Conservation (phyloP, 2,888 invertebrate genomes). For the Trichopoda pennipes region DNA sequence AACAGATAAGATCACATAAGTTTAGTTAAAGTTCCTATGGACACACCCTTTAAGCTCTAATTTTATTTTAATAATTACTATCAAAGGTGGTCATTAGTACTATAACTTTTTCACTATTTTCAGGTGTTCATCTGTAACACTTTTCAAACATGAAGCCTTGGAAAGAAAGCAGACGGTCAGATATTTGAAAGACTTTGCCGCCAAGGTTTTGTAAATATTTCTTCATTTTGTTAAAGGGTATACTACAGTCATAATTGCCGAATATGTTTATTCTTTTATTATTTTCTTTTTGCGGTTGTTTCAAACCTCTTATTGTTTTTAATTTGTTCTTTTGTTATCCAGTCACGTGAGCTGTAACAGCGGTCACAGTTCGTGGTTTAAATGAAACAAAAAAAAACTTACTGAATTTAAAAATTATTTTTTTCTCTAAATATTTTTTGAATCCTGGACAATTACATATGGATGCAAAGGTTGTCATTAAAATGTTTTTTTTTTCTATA, state of each 20-base stretch:
- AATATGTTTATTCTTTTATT: not conserved
- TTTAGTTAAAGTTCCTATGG: too few species aligned
- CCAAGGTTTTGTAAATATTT: too few species aligned
- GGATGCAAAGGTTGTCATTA: not conserved
- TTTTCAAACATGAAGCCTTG: too few species aligned
- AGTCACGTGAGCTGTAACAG: slow-evolving; percentile 65
- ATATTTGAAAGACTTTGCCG: too few species aligned
- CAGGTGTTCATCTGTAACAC: too few species aligned
- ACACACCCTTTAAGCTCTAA: too few species aligned
- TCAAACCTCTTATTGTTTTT: slow-evolving; percentile 3
- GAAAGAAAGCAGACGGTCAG: too few species aligned
- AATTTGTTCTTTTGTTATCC: slow-evolving; percentile 58
- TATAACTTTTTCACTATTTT: too few species aligned
- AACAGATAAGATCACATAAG: too few species aligned
- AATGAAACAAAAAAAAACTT: not conserved
- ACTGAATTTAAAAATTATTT: not conserved
- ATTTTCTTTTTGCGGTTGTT: not conserved
- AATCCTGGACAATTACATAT: not conserved
- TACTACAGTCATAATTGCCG: not conserved
- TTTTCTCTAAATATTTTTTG: not conserved
- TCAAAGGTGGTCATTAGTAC: too few species aligned
- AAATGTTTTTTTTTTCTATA: too few species aligned
- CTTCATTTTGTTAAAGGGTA: not conserved
- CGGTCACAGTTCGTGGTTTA: slow-evolving; percentile 63
- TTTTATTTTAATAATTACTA: too few species aligned